A percentile compares a stretch with the other conserved stretches of the same genome.
These are phyloP conservation scores for Lytechinus variegatus DNA, from an alignment of 35 echinoderm and acorn worm genomes.

Conservation along the genomic window DNA sequence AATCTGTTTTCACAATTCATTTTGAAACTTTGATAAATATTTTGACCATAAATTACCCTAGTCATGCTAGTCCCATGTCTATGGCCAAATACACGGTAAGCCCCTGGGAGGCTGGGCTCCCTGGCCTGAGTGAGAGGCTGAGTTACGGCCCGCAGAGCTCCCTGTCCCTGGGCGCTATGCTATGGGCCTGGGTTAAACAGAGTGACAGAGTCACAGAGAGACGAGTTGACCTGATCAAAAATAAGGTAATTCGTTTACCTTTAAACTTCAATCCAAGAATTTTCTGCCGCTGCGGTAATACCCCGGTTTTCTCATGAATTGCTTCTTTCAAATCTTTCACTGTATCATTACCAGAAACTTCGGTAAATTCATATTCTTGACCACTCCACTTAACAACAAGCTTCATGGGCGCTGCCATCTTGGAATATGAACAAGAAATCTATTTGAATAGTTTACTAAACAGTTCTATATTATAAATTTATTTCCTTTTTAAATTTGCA, in stretches of 20 bases:
- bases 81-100: too few relatives aligned
- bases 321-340: slow-evolving; percentile 89
- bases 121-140: too few relatives aligned
- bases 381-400: slow-evolving; percentile 94
- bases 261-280: slow-evolving; percentile 91
- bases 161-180: not conserved
- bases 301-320: slow-evolving; percentile 84
- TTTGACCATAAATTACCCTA: too few relatives aligned
- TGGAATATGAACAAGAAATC: not conserved
- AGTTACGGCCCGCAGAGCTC: too few relatives aligned
- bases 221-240: not conserved
- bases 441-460: too few relatives aligned
- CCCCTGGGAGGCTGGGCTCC: too few relatives aligned
- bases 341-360: slow-evolving; percentile 71
- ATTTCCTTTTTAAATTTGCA: not conserved
- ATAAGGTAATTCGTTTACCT: slow-evolving; percentile 36
- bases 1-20: too few relatives aligned
- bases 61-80: too few relatives aligned
- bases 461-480: not conserved
- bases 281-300: slow-evolving; percentile 87
- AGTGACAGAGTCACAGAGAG: not conserved
- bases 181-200: not conserved
- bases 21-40: too few relatives aligned
- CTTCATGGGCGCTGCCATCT: slow-evolving; percentile 87
- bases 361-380: slow-evolving; percentile 78